Conservation (phyloP, 2,113 vertebrate genomes). For the Scomber japonicus region DNA sequence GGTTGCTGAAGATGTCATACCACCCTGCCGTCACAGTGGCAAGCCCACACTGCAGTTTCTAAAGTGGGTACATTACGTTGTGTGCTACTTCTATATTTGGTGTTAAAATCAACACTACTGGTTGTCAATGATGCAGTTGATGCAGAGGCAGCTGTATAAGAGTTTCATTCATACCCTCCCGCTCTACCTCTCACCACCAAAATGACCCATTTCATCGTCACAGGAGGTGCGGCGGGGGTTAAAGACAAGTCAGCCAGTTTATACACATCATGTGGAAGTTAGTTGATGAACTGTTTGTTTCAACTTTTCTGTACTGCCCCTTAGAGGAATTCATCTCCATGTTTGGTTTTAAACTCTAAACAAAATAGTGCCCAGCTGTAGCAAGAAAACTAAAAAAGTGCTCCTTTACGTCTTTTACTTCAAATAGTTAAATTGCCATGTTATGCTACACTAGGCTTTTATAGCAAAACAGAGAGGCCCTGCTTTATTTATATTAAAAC, state of each 20-base stretch:
- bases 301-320: slow-evolving; percentile 21
- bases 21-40: slow-evolving; percentile 54
- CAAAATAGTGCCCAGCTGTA: not conserved
- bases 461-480: too few relatives aligned
- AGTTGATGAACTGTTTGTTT: slow-evolving; percentile 39
- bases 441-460: not conserved
- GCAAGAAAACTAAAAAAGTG: slow-evolving; percentile 18
- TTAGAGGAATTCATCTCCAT: slow-evolving; percentile 29
- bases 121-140: slow-evolving; percentile 69
- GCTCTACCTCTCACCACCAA: slow-evolving; percentile 13
- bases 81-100: slow-evolving; percentile 70
- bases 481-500: not conserved
- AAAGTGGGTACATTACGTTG: slow-evolving; percentile 60
- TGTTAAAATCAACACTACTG: slow-evolving; percentile 63
- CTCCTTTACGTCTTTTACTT: slow-evolving; percentile 14
- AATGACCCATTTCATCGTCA: slow-evolving; percentile 49
- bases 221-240: slow-evolving; percentile 15
- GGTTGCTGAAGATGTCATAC: slow-evolving; percentile 69
- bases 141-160: slow-evolving; percentile 44
- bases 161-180: slow-evolving; percentile 65
- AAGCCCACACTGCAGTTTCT: slow-evolving; percentile 55
- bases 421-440: not conserved
- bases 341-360: slow-evolving; percentile 24
- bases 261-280: slow-evolving; percentile 28
- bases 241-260: slow-evolving; percentile 13